These are phyloP conservation scores for Anhinga anhinga DNA, from an alignment of 2,113 vertebrate species.

Conservation along the genomic window DNA sequence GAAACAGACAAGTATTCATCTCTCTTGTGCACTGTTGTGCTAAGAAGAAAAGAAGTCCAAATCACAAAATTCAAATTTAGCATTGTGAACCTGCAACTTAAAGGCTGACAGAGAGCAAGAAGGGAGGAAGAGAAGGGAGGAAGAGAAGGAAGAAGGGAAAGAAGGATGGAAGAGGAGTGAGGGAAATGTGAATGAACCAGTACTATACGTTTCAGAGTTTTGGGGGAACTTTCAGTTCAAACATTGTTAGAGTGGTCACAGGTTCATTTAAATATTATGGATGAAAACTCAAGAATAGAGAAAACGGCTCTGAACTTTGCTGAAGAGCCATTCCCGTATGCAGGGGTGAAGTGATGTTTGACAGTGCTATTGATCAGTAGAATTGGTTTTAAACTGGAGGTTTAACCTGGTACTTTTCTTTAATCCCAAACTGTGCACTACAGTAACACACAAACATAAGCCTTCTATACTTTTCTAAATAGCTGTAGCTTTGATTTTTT, in stretches of 20 bases:
- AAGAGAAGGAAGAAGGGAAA: neutral
- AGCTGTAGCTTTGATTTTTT: neutral
- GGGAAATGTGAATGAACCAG: neutral
- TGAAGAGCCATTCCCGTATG: accelerated
- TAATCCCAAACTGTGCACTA: neutral
- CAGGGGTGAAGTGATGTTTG: neutral
- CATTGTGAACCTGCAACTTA: neutral
- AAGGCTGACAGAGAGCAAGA: neutral
- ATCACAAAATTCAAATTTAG: neutral
- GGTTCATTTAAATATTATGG: neutral
- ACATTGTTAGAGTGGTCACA: neutral
- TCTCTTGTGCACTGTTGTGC: neutral
- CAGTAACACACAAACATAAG: neutral
- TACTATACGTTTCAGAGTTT: neutral
- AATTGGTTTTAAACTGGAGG: neutral
- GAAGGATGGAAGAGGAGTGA: neutral
- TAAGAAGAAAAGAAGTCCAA: neutral
- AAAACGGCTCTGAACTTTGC: neutral
- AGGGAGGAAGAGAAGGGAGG: neutral
- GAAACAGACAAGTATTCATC: neutral
- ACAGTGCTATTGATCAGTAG: neutral
- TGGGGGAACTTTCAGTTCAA: neutral
- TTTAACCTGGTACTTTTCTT: neutral
- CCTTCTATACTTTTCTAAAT: neutral
- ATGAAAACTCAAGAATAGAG: neutral